These are phyloP conservation scores for Caprella mutica DNA, from an alignment of 2,888 invertebrate genomes.

Conservation along the genomic window DNA sequence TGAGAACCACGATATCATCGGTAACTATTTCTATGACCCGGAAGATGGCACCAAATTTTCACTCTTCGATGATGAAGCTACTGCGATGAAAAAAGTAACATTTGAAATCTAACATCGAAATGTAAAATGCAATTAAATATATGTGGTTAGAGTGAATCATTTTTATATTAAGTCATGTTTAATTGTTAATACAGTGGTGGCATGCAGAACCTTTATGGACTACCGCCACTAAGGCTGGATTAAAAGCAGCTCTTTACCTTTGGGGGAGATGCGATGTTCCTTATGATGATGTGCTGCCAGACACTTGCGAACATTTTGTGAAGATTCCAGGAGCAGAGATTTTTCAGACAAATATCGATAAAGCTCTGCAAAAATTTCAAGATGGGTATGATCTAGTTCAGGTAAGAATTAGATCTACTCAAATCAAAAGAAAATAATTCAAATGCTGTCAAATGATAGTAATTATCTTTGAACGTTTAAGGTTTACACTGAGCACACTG, in stretches of 20 bases:
- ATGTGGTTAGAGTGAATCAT: too few relatives aligned
- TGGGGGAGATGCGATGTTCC: slow-evolving; percentile 38
- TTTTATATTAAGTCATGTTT: too few relatives aligned
- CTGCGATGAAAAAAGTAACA: slow-evolving; percentile 23
- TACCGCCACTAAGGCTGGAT: slow-evolving; percentile 37
- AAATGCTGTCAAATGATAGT: neutral
- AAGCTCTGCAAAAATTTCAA: slow-evolving; percentile 21
- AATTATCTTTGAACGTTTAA: slow-evolving; percentile 14
- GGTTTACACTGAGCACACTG: slow-evolving; percentile 38
- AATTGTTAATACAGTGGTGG: slow-evolving; percentile 36
- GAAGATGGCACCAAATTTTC: slow-evolving; percentile 35
- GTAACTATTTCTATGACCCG: slow-evolving; percentile 40
- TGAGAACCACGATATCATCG: slow-evolving; percentile 40
- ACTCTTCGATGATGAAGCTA: slow-evolving; percentile 22
- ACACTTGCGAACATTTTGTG: slow-evolving; percentile 19
- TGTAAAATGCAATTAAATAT: too few relatives aligned
- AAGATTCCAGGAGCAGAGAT: slow-evolving; percentile 17
- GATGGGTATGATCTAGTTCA: slow-evolving; percentile 29
- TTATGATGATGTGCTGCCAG: slow-evolving; percentile 31
- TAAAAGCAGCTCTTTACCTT: slow-evolving; percentile 35
- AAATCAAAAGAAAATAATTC: neutral
- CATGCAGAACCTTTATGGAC: slow-evolving; percentile 39
- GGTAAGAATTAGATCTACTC: slow-evolving; percentile 7
- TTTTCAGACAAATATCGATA: slow-evolving; percentile 21
- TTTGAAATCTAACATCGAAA: too few relatives aligned